Percentiles rank a stretch among this genome's conserved stretches.
Conservation (phyloP, 2,888 invertebrate genomes). For the Acrocyrtus sp. region DNA sequence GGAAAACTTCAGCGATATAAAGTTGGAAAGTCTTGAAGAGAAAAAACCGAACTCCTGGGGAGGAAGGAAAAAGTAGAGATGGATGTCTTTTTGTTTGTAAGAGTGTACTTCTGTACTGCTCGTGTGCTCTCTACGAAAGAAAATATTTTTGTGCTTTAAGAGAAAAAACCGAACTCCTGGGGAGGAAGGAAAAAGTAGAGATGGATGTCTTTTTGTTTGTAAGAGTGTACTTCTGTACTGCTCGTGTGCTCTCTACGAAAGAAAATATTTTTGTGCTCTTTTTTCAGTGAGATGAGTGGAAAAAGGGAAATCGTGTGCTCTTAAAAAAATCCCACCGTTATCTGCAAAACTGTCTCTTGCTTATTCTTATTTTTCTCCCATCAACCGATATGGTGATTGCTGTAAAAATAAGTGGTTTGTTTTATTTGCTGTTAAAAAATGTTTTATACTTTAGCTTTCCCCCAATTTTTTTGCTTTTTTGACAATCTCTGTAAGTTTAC, state of each 20-base stretch:
- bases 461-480: neutral
- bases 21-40: constrained; percentile 12
- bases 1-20: constrained; percentile 33
- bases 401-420: constrained; percentile 1
- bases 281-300: too few relatives aligned
- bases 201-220: too few relatives aligned
- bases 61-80: constrained; percentile 34
- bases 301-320: constrained; percentile 8
- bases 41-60: constrained; percentile 18
- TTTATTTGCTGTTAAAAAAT: constrained; percentile 15
- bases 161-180: constrained; percentile 16
- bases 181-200: constrained; percentile 31
- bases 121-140: too few relatives aligned
- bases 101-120: too few relatives aligned
- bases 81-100: too few relatives aligned
- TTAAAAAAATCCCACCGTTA: constrained; percentile 13
- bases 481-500: constrained; percentile 5
- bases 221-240: too few relatives aligned
- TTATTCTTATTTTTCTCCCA: too few relatives aligned
- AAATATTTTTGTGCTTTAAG: too few relatives aligned
- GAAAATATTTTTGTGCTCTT: too few relatives aligned
- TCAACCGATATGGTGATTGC: constrained; percentile 9
- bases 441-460: constrained; percentile 4
- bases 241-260: too few relatives aligned
- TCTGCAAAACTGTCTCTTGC: constrained; percentile 17